A percentile compares a stretch with the other conserved stretches of the same genome.
Evolutionary conservation across 2,888 invertebrate species (phyloP).

Genomic region (Doris montereyensis): DNA sequence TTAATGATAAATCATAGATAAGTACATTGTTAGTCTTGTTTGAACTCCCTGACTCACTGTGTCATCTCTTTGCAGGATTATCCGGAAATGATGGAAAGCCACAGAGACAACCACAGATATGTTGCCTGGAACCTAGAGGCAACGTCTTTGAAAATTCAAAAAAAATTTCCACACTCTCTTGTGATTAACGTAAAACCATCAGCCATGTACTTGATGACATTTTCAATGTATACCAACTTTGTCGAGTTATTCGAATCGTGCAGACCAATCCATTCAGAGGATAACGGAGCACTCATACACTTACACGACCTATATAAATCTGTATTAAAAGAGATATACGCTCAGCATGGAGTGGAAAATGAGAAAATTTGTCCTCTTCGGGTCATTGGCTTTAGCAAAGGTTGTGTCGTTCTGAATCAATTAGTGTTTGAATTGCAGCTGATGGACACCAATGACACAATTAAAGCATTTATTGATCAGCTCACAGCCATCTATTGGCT

Average conservation of each 20-base stretch:
- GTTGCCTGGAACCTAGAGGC: constrained; percentile 87
- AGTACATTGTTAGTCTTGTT: too few relatives aligned
- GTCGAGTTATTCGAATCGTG: constrained; percentile 84
- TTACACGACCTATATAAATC: constrained; percentile 77
- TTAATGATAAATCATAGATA: too few relatives aligned
- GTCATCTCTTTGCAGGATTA: constrained; percentile 89
- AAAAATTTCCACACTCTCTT: constrained; percentile 79
- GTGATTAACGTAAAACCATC: constrained; percentile 70
- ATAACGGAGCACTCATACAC: constrained; percentile 78
- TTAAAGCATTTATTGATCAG: constrained; percentile 74
- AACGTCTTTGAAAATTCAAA: constrained; percentile 80
- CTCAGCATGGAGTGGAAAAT: background rate
- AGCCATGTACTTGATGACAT: constrained; percentile 87
- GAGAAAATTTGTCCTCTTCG: constrained; percentile 38
- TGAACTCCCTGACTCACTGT: too few relatives aligned
- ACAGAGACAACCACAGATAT: constrained; percentile 84
- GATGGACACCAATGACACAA: constrained; percentile 43
- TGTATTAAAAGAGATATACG: constrained; percentile 35
- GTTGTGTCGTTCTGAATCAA: constrained; percentile 93
- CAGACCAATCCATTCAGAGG: constrained; percentile 85
- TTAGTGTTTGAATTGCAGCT: constrained; percentile 86
- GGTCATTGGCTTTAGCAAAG: constrained; percentile 92
- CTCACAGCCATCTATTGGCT: constrained; percentile 89
- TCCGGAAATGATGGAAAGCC: constrained; percentile 85
- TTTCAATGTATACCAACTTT: constrained; percentile 91